Conservation (phyloP, 2,888 invertebrate species). For the Sylvicola cinctus region DNA sequence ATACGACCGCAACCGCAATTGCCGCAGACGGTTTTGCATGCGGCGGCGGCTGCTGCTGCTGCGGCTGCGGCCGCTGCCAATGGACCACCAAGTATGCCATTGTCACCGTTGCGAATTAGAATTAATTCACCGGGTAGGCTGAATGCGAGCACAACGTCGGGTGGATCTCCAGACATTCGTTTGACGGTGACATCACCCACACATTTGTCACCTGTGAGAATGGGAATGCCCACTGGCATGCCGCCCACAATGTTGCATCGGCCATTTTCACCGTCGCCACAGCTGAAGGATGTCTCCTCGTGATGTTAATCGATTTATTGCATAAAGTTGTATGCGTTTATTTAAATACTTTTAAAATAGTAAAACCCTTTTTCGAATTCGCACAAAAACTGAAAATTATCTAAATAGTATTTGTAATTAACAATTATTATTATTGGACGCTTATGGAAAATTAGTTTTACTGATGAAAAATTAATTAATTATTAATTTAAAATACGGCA, state of each 20-base stretch:
- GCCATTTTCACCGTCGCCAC: slow-evolving; percentile 25
- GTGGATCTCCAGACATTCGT: background rate
- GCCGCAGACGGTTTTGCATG: slow-evolving; percentile 10
- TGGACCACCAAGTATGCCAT: slow-evolving; percentile 2
- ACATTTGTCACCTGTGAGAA: background rate
- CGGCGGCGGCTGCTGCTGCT: slow-evolving; percentile 2
- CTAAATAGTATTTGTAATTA: too few relatives aligned
- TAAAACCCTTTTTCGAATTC: too few relatives aligned
- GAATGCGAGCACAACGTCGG: slow-evolving; percentile 13
- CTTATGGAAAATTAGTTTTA: too few relatives aligned
- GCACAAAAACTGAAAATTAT: too few relatives aligned
- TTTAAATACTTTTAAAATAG: too few relatives aligned
- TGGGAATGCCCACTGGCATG: background rate
- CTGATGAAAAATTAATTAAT: too few relatives aligned
- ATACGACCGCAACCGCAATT: slow-evolving; percentile 24
- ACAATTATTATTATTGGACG: too few relatives aligned
- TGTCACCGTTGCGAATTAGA: slow-evolving; percentile 19
- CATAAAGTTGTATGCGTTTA: too few relatives aligned
- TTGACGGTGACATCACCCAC: background rate
- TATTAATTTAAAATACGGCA: too few relatives aligned
- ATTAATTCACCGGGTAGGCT: slow-evolving; percentile 25
- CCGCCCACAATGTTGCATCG: slow-evolving; percentile 14
- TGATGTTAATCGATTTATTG: too few relatives aligned
- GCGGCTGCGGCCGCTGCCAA: background rate
- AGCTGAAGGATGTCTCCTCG: slow-evolving; percentile 11